Evolutionary conservation across 2,113 vertebrate genomes (phyloP).

Genomic region (Brachionichthys hirsutus): DNA sequence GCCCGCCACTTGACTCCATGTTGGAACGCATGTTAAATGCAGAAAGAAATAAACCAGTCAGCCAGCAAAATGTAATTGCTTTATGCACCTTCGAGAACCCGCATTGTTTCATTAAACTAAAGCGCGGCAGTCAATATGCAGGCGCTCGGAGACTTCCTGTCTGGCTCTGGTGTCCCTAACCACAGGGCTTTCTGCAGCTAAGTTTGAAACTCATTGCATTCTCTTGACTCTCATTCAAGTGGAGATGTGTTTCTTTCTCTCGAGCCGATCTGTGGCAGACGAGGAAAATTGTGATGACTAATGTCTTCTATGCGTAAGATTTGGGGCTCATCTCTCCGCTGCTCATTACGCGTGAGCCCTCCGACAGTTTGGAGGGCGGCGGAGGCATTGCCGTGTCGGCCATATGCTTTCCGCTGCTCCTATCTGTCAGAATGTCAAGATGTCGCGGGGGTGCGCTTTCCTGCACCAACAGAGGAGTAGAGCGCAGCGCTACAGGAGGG

Average conservation of each 20-base stretch:
- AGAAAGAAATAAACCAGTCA: conserved; percentile 13
- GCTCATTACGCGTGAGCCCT: conserved; percentile 67
- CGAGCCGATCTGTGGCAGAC: conserved; percentile 42
- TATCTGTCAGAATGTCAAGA: conserved; percentile 76
- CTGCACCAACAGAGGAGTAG: conserved; percentile 59
- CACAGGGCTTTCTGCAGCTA: conserved; percentile 38
- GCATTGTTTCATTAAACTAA: conserved; percentile 20
- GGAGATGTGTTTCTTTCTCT: conserved; percentile 9
- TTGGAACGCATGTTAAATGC: conserved; percentile 25
- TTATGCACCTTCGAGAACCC: conserved; percentile 9
- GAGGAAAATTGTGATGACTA: conserved; percentile 56
- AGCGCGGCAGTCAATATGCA: conserved; percentile 22
- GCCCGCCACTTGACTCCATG: conserved; percentile 26
- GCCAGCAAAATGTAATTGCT: conserved; percentile 27
- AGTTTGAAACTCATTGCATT: conserved; percentile 34
- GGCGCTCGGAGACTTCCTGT: conserved; percentile 26
- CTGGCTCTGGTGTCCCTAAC: conserved; percentile 31
- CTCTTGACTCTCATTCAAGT: conserved; percentile 27
- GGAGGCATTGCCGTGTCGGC: conserved; percentile 57
- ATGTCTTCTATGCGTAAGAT: conserved; percentile 51
- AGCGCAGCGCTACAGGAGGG: conserved; percentile 66
- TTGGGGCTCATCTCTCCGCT: conserved; percentile 44
- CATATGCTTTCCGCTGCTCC: conserved; percentile 71
- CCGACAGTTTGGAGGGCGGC: conserved; percentile 65
- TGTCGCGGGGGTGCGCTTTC: conserved; percentile 68